Base-by-base conservation (phyloP, 2,797 vertebrate genomes). In the Vespertilio murinus region DNA sequence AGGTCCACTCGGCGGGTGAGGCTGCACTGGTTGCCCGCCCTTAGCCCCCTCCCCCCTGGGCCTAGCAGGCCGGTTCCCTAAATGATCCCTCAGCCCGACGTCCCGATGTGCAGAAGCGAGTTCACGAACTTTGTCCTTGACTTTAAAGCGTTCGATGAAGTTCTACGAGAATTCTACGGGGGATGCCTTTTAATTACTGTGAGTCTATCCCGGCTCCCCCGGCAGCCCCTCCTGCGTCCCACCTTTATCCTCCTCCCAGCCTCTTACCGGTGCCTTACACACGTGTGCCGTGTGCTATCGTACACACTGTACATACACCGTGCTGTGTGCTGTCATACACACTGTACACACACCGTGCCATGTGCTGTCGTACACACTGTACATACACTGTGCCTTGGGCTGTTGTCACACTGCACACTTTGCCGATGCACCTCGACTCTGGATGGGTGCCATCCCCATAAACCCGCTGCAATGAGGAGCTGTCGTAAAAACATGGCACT, bases 401-500 rank as follows among this genome's bases (percentile, higher is more conserved):
- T 56, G 2, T 23, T 9, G 1, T 25, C 54, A 25, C 54, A 56
- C 23, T 25, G 22, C 22, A 25, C 54, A 10, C 54, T 11, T 25
- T 25, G 54, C 33, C 6, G 75, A 9, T 2, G 13, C 75, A 6
- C 52, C 23, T 17, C 5, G 13, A 17, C 52, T 9, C 54, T 23
- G 54, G 54, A 11, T 2, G 25, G 54, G 28, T 18, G 28, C 4
- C 3, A 10, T n/a, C 54, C 25, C 11, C 5, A 20, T 20, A 42
- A 12, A 30, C 54, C 77, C 54, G 12, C 4, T 13, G 16, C 6
- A 2, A 30, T 9, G 11, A 1, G 73, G n/a, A 49, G n/a, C 6
- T 3, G 20, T 1, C 42, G 2, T 22, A 33, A 6, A 5, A 2
- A 17, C 38, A 38, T 6, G 1, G 23, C 52, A 12, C 11, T 25